Evolutionary conservation across 92 coral and sea anemone species (phyloP).

Genomic region (Zoanthus gigantus): DNA sequence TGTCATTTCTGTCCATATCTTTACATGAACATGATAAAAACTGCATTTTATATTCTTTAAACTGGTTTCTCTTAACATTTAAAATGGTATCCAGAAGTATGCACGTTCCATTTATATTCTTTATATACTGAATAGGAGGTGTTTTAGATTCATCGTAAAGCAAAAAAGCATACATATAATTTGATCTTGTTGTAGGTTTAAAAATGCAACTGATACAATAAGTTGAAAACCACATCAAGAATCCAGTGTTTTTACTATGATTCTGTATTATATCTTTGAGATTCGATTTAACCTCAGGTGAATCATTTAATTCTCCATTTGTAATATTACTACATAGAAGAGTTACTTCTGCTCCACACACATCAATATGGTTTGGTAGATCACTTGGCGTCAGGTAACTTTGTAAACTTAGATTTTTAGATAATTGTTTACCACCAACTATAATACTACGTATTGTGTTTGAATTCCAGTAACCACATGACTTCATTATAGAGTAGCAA

Average conservation of each 20-base stretch:
- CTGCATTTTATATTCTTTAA: constrained; percentile 53
- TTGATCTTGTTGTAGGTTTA: constrained; percentile 50
- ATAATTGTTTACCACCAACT: constrained; percentile 53
- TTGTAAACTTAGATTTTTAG: constrained; percentile 55
- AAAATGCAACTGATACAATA: constrained; percentile 54
- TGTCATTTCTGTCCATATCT: constrained; percentile 59
- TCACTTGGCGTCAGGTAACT: constrained; percentile 47
- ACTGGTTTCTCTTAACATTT: constrained; percentile 30
- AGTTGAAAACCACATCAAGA: constrained; percentile 40
- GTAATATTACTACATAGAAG: constrained; percentile 35
- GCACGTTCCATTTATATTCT: constrained; percentile 58
- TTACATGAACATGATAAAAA: constrained; percentile 58
- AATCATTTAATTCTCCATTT: constrained; percentile 51
- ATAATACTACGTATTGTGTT: constrained; percentile 35
- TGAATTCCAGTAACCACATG: constrained; percentile 57
- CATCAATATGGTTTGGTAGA: constrained; percentile 41
- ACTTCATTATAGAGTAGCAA: constrained; percentile 56
- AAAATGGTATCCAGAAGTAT: constrained; percentile 61
- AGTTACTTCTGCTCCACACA: constrained; percentile 49
- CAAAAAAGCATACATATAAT: constrained; percentile 33
- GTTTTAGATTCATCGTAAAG: constrained; percentile 40
- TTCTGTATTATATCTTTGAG: constrained; percentile 42
- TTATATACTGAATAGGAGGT: constrained; percentile 46
- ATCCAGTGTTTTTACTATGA: constrained; percentile 40
- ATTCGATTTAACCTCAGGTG: constrained; percentile 47